Conservation (phyloP, 2,797 vertebrate genomes). For the Amblyraja radiata region DNA sequence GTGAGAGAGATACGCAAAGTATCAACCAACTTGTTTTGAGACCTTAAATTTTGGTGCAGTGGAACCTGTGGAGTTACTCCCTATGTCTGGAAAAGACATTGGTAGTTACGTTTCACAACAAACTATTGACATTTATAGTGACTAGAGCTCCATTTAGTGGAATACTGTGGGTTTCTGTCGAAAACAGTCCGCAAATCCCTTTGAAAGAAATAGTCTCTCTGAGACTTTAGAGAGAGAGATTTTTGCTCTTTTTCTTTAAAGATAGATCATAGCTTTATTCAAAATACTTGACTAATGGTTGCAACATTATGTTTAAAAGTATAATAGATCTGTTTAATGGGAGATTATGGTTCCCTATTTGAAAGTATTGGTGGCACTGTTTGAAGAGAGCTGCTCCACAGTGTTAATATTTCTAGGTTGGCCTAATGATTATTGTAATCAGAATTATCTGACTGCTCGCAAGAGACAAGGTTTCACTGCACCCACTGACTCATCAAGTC, state of each 20-base stretch:
- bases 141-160: background rate
- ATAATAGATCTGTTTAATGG: background rate
- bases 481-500: constrained; percentile 17
- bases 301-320: background rate
- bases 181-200: background rate
- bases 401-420: background rate
- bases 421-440: background rate
- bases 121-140: constrained; percentile 1
- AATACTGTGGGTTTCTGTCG: background rate
- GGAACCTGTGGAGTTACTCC: background rate
- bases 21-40: background rate
- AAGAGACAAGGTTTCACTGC: constrained; percentile 3
- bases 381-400: background rate
- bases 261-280: background rate
- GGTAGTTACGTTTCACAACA: background rate
- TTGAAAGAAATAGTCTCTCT: background rate
- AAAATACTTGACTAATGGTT: too few relatives aligned
- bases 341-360: background rate
- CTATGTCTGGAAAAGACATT: background rate
- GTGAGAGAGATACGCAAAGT: background rate
- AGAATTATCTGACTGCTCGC: background rate
- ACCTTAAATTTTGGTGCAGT: background rate
- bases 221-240: background rate
- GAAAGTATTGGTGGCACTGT: background rate
- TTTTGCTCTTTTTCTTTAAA: background rate